phyloP scores from a whole-genome alignment of 2,113 vertebrate genomes.

The Psephotus haematonotus region DNA sequence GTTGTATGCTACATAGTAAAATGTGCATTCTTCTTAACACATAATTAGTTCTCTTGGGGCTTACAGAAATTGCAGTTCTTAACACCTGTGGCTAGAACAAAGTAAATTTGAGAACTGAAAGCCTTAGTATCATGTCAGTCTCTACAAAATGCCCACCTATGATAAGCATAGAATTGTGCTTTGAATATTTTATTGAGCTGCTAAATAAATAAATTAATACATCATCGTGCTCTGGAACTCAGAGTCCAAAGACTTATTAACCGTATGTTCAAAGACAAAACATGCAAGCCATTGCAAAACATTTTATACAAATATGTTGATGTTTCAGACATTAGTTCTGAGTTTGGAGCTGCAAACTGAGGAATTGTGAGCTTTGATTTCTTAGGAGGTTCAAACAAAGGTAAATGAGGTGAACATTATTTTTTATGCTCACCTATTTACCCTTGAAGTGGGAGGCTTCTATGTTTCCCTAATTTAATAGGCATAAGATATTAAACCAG shows the following conservation, averaged over 20 bases:
- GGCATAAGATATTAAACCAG: background rate
- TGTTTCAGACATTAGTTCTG: background rate
- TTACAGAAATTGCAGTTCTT: constrained; percentile 15
- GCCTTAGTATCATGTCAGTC: constrained; percentile 35
- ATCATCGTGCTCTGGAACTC: background rate
- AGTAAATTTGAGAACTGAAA: constrained; percentile 50
- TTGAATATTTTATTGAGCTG: constrained; percentile 22
- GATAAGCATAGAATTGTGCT: background rate
- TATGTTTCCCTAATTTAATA: background rate
- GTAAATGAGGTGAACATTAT: background rate
- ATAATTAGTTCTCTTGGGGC: constrained; percentile 63
- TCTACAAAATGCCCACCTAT: constrained; percentile 13
- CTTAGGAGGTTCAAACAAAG: background rate
- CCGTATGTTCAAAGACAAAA: background rate
- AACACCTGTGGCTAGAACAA: constrained; percentile 26
- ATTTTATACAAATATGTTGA: background rate
- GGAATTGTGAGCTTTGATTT: background rate
- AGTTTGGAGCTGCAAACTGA: background rate
- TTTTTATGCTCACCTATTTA: background rate
- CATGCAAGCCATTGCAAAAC: background rate
- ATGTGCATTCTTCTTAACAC: constrained; percentile 27
- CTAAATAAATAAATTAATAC: constrained; percentile 25
- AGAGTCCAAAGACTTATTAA: background rate
- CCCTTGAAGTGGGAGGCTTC: background rate
- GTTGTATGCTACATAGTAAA: constrained; percentile 5